Conservation (phyloP, 2,797 vertebrate genomes). For the Phrynocephalus vlangalii region DNA sequence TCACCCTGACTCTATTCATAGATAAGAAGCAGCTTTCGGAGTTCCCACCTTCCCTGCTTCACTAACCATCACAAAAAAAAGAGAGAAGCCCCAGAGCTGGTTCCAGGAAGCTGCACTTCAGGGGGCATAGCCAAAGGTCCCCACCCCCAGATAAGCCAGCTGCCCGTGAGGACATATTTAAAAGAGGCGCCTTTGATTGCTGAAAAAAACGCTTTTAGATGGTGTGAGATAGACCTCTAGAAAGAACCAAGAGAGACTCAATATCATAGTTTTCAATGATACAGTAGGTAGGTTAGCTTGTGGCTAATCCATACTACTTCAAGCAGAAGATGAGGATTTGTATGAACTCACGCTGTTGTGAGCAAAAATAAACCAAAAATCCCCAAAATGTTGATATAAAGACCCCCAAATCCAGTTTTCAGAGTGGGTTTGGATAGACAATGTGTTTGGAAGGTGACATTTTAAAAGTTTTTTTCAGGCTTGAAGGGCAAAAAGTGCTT, state of each 20-base stretch:
- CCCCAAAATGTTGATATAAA: neutral
- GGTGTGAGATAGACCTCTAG: too few relatives aligned
- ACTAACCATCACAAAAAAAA: too few relatives aligned
- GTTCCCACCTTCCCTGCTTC: too few relatives aligned
- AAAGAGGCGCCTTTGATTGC: too few relatives aligned
- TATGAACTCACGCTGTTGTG: neutral
- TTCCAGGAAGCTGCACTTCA: too few relatives aligned
- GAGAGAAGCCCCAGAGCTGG: too few relatives aligned
- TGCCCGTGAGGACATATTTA: too few relatives aligned
- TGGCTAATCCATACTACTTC: neutral
- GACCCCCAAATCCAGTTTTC: neutral
- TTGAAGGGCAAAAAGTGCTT: neutral
- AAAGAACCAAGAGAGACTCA: neutral
- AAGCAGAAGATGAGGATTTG: neutral
- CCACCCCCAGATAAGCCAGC: too few relatives aligned
- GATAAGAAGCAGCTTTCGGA: too few relatives aligned
- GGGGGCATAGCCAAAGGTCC: too few relatives aligned
- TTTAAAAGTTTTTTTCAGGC: neutral
- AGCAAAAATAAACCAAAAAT: neutral
- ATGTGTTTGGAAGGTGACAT: neutral
- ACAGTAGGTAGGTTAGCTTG: neutral
- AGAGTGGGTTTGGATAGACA: neutral
- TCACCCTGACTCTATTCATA: too few relatives aligned
- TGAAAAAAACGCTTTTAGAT: too few relatives aligned
- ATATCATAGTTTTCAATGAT: neutral